Evolutionary conservation across 1,140 invertebrate genomes (phyloP).

Genomic region (Scaptomyza montana): DNA sequence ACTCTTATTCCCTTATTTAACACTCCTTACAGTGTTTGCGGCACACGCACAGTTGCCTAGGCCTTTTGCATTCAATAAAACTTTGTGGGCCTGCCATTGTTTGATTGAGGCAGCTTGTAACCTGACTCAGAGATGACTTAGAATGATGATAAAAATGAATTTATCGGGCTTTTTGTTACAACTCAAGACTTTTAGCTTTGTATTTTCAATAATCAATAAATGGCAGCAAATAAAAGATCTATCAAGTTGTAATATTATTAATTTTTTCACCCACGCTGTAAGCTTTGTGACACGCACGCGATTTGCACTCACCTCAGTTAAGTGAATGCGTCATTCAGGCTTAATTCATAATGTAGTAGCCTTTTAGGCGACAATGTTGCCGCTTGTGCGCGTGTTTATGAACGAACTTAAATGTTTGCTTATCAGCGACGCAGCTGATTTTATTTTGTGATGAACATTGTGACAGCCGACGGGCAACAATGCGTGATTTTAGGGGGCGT

Average conservation of each 20-base stretch:
- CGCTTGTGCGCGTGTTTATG: background rate
- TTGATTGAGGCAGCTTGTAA: background rate
- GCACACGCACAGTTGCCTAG: background rate
- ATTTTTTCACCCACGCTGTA: background rate
- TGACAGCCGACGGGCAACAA: slow-evolving; percentile 40
- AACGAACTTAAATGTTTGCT: slow-evolving; percentile 59
- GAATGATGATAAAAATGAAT: background rate
- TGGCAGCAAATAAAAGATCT: too few species aligned
- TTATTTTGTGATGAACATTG: slow-evolving; percentile 69
- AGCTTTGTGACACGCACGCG: slow-evolving; percentile 3
- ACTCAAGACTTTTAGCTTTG: too few species aligned
- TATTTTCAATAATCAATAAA: too few species aligned
- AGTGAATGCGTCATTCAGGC: slow-evolving; percentile 13
- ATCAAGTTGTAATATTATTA: background rate
- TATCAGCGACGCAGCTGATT: slow-evolving; percentile 70
- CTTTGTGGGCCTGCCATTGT: slow-evolving; percentile 33
- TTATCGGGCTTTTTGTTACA: background rate
- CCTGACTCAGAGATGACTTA: background rate
- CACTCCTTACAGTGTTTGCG: slow-evolving; percentile 2
- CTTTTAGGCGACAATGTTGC: slow-evolving; percentile 54
- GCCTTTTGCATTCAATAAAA: slow-evolving; percentile 25
- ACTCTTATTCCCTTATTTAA: slow-evolving; percentile 11
- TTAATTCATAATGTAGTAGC: slow-evolving; percentile 55
- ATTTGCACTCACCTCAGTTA: background rate
- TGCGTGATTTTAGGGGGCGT: slow-evolving; percentile 13